Base-by-base conservation (phyloP, 1,140 invertebrate genomes). In the Aphis gossypii region DNA sequence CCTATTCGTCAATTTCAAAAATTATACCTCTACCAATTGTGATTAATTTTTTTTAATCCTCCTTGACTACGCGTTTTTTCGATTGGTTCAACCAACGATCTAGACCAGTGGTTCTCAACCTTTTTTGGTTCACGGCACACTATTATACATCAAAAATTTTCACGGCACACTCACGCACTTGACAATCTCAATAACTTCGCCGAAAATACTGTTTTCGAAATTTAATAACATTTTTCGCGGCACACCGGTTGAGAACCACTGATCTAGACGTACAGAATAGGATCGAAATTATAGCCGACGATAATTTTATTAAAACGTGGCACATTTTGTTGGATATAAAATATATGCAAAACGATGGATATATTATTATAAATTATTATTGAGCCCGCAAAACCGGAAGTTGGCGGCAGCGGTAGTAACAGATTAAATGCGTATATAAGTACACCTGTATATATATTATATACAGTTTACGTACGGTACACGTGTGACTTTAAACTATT, bases 401-500 rank as follows among this genome's bases (percentile, higher is more conserved):
- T 54, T 56, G 3, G 20, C 87, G 86, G 30, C 30, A 46, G 8
- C 76, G 48, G 18, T 51, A 51, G 48, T 51, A 35, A 48, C 82
- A 23, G 76, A 51, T 51, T 48, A 41, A 84, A 84, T 23, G n/a
- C 30, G 68, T 8, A 76, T 23, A 21, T 41, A 35, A 1, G 35
- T 35, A 21, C 21, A 23, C 14, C 0, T 8, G 30, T 60, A 60
- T 30, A 60, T 60, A 68, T 11, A 20, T 76, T 38, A 82, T 21
- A 46, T n/a, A 82, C 0, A 46, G 60, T 86, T 93, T 84, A 93
- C 11, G 92, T 11, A 38, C 51, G 14, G 20, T 44, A 83, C 90
- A 92, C 90, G 90, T 92, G 90, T 92, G 90, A 92, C 68, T 83
- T 83, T 92, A 92, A 51, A 35, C 18, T 82, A 92, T 54, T 48